Base-by-base conservation (phyloP, 2,113 vertebrate species). In the Caranx melampygus region DNA sequence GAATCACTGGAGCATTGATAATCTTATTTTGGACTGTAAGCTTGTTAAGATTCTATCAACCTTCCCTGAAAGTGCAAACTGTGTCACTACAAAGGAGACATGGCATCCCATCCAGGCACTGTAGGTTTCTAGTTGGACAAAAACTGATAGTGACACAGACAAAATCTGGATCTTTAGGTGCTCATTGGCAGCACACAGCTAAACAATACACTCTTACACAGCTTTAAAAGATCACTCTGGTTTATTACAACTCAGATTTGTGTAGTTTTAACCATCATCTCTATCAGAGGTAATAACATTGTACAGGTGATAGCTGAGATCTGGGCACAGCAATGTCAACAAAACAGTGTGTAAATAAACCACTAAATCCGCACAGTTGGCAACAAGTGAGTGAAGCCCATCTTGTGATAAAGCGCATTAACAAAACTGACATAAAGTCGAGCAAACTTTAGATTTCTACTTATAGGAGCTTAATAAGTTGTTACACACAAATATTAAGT, bases 21-120 rank as follows among this genome's bases (percentile, higher is more conserved):
- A 88, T 89, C 75, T 83, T 77, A 70, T 86, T 86, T 82, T 67
- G 60, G 37, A 84, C 52, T 20, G 10, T 70, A 79, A 91, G 61
- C 85, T 70, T 87, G 85, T 91, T 87, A 83, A 73, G 51, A 78
- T 88, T 85, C 69, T 76, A 11, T 90, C 66, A 63, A 55, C 72
- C 72, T 85, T 86, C 35, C 40, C 15, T 54, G 26, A 87, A 79
- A 71, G 69, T 75, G 66, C 49, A 87, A 82, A 77, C 34, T 31
- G 15, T 76, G 83, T 79, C 52, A 63, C 44, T 79, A 20, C 31
- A 69, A 49, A 90, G 51, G 44, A 75, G 55, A 71, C 61, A 16
- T 78, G 57, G 26, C 58, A 9, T 71, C 16, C 34, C 60, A 73
- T 57, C 26, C 31, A 65, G 3, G 9, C 3, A 21, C 20, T 61